phyloP scores from a whole-genome alignment of 2,797 vertebrate genomes.

The Labeo calbasu region DNA sequence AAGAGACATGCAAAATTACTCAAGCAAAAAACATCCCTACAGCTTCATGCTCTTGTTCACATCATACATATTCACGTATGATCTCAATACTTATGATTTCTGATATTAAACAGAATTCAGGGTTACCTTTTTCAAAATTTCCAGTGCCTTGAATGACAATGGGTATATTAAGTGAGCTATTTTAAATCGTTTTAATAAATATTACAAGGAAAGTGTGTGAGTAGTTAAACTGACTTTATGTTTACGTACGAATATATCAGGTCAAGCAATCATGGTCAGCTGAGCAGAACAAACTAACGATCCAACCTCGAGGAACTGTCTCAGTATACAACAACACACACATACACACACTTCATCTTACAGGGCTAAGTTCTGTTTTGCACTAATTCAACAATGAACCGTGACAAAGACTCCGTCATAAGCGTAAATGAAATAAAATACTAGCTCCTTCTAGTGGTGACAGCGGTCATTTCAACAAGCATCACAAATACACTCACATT shows the following conservation, averaged over 20 bases:
- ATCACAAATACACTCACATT: background rate
- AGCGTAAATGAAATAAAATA: background rate
- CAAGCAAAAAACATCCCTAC: conserved; percentile 8
- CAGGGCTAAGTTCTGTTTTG: background rate
- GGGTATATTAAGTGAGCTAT: background rate
- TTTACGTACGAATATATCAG: background rate
- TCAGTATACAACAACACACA: background rate
- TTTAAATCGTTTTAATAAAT: background rate
- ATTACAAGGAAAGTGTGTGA: background rate
- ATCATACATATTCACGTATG: background rate
- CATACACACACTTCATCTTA: background rate
- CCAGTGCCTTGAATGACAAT: background rate
- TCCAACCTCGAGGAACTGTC: background rate
- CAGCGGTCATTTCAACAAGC: background rate
- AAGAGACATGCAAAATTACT: conserved; percentile 24
- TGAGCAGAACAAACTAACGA: conserved; percentile 18
- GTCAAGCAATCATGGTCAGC: conserved; percentile 1
- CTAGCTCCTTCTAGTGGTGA: background rate
- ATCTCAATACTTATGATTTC: background rate
- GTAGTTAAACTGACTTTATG: background rate
- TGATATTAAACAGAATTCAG: background rate
- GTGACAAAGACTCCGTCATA: background rate
- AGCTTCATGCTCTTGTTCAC: conserved; percentile 5
- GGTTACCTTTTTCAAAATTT: background rate
- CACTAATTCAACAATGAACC: background rate